Base-by-base conservation (phyloP, 92 coral and sea anemone genomes). In the Porites rus region DNA sequence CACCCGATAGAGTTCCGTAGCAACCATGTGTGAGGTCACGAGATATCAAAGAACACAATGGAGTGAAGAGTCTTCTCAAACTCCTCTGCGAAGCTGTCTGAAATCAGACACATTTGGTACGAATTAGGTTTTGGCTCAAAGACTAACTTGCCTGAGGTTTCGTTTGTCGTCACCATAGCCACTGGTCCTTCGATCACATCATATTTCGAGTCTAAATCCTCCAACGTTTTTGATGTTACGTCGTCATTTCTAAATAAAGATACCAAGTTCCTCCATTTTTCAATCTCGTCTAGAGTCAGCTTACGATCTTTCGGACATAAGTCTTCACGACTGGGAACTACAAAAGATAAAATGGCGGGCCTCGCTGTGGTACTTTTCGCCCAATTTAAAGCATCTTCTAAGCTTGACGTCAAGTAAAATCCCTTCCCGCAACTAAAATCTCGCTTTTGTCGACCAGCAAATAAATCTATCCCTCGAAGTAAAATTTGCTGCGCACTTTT, bases 111-210 rank as follows among this genome's bases (percentile, higher is more conserved):
- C 61, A 88, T 25, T 79, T 91, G 94, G 58, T 91, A 69, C 13
- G 92, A 84, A 1, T 18, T 51, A 50, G 72, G 72, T 62, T 59
- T 79, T 53, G 76, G 90, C 18, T 58, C 81, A 1, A 80, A 76
- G 3, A 59, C 22, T 14, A 67, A 8, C 53, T 46, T 54, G 16
- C 21, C 51, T 4, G 74, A 18, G 61, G 54, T 6, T 1, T 82
- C 86, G 14, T 18, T 25, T 58, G 21, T 10, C n/a, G 5, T 69
- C 51, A 31, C 59, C 4, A 66, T 67, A 6, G 92, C 88, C 21
- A n/a, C 61, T 8, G 94, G 94, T 17, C 94, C 94, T 70, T 75
- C 92, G 59, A 91, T 88, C 20, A 83, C 79, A 60, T 88, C 90
- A 68, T 79, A 69, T 21, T 22, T 7, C 14, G 74, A 63, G 28